Percentiles rank a stretch among this genome's conserved stretches.
Evolutionary conservation across 2,888 invertebrate genomes (phyloP).

Genomic region (Matsumyia berberina): DNA sequence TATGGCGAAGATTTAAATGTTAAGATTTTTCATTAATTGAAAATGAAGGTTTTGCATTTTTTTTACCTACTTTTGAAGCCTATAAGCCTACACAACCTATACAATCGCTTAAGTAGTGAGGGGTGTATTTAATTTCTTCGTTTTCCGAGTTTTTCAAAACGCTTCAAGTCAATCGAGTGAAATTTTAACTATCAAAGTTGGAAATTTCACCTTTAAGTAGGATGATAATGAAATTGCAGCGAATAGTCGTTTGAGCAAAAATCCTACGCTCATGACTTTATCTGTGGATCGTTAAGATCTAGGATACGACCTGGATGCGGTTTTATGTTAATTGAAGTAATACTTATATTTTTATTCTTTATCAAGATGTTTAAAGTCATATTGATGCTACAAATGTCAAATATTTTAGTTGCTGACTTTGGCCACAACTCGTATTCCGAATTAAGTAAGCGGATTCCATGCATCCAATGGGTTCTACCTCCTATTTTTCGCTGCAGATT

Average conservation of each 20-base stretch:
- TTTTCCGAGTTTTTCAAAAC: neutral
- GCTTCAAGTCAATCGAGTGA: neutral
- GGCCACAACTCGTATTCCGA: no score
- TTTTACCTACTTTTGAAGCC: neutral
- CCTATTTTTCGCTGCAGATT: no score
- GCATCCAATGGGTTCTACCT: no score
- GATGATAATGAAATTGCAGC: no score
- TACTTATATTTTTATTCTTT: no score
- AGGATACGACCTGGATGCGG: neutral
- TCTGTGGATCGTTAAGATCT: neutral
- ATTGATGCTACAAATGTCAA: no score
- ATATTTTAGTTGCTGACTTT: no score
- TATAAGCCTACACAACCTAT: neutral
- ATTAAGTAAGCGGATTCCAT: no score
- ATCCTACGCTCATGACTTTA: neutral
- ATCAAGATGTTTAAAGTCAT: no score
- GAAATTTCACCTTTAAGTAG: slow-evolving; percentile 1
- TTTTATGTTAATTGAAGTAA: neutral
- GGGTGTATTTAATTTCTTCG: neutral
- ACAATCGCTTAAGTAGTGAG: no score
- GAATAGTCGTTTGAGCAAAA: neutral
- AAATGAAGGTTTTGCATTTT: neutral
- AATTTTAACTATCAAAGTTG: neutral
- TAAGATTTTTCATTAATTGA: slow-evolving; percentile 28
- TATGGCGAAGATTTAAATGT: slow-evolving; percentile 16